These are phyloP conservation scores for Clavelina lepadiformis DNA, from an alignment of 23 tunicate genomes.

Conservation along the genomic window DNA sequence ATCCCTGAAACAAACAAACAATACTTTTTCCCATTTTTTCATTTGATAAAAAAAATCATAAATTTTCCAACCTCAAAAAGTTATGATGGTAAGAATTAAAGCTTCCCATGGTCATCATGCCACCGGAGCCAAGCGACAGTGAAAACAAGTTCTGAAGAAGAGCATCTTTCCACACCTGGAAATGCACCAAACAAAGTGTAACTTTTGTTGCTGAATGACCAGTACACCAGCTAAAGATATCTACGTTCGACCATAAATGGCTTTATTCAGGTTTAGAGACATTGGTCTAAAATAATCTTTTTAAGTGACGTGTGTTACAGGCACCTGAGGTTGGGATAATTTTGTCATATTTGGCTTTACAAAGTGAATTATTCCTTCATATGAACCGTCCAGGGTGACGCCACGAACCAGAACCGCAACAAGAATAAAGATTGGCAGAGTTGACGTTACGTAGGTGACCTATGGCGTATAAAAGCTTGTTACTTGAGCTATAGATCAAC, in stretches of 20 bases:
- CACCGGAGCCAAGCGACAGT: constrained; percentile 18
- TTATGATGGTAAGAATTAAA: constrained; percentile 28
- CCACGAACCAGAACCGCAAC: constrained; percentile 44
- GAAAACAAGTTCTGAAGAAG: constrained; percentile 11
- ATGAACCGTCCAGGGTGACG: constrained; percentile 41
- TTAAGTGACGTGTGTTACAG: no score
- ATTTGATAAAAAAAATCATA: no score
- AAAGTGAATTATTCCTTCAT: constrained; percentile 30
- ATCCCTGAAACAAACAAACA: constrained; percentile 19
- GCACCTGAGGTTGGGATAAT: constrained; percentile 25
- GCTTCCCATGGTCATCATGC: constrained; percentile 26
- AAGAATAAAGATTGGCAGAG: constrained; percentile 56
- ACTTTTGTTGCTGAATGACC: no score
- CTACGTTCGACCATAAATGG: no score
- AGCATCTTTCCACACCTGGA: constrained; percentile 24
- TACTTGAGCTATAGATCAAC: no score
- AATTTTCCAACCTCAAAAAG: constrained; percentile 30
- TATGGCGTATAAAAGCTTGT: neutral
- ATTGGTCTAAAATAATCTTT: no score
- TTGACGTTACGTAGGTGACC: constrained; percentile 67
- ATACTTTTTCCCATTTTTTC: no score
- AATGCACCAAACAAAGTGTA: no score
- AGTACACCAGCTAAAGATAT: no score
- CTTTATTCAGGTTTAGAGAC: no score
- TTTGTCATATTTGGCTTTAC: constrained; percentile 30